These are phyloP conservation scores for Leptobrachium ailaonicum DNA, from an alignment of 2,113 vertebrate species.

Conservation along the genomic window DNA sequence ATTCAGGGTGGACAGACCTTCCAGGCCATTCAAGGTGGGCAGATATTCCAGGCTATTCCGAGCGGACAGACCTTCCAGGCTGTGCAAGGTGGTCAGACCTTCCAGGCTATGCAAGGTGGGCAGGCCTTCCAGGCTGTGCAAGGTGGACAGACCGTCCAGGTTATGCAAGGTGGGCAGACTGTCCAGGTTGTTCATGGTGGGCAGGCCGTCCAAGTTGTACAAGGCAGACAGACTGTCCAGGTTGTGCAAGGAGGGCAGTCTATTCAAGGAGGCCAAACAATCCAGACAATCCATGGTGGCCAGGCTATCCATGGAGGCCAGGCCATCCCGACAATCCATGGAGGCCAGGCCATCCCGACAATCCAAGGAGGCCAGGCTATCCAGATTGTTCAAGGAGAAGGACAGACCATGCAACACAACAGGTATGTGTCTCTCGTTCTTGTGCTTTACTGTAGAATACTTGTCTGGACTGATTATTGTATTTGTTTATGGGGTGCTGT, in stretches of 20 bases:
- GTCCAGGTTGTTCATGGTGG: neutral
- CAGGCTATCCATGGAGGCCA: neutral
- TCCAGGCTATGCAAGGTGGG: neutral
- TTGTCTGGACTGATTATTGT: too few relatives aligned
- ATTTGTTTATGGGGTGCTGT: too few relatives aligned
- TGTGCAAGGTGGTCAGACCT: neutral
- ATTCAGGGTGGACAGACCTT: neutral
- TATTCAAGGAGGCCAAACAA: conserved; percentile 4
- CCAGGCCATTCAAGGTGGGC: neutral
- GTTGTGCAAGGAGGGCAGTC: conserved; percentile 7
- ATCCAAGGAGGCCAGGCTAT: conserved; percentile 15
- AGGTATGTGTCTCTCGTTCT: too few relatives aligned
- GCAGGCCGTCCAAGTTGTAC: neutral
- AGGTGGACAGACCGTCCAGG: neutral
- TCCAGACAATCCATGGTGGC: neutral
- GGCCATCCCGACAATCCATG: conserved; percentile 6
- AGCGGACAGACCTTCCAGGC: conserved; percentile 3
- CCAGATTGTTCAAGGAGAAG: neutral
- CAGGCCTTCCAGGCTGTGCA: neutral
- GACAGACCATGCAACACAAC: too few relatives aligned
- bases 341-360: conserved; percentile 6
- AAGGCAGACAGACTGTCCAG: neutral
- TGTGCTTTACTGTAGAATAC: too few relatives aligned
- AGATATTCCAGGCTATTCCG: neutral
- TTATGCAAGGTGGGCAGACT: neutral